Evolutionary conservation across 2,797 vertebrate species (phyloP).

Genomic region (Etheostoma perlongum): DNA sequence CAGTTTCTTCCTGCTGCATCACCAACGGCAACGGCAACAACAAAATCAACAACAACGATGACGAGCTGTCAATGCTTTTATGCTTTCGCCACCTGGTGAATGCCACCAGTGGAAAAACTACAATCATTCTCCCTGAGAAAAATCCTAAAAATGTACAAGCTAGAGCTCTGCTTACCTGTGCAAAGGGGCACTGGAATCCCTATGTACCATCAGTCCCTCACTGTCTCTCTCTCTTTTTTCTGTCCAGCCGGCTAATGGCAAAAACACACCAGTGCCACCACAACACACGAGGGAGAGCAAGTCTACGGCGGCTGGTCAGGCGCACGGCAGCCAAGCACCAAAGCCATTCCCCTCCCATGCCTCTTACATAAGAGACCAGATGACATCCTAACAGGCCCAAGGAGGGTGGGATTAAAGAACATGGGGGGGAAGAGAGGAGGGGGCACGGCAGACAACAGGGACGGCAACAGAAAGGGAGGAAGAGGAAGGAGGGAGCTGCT

Average conservation of each 20-base stretch:
- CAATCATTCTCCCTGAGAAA: too few relatives aligned
- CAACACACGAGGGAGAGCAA: conserved; percentile 39
- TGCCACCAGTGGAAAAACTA: conserved; percentile 13
- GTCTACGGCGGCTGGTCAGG: conserved; percentile 49
- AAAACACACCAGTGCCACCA: conserved; percentile 42
- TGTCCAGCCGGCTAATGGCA: conserved; percentile 27
- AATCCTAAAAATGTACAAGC: neutral
- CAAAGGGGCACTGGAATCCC: conserved; percentile 62
- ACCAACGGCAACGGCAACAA: conserved; percentile 10
- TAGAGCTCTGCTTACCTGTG: conserved; percentile 53
- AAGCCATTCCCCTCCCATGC: conserved; percentile 59
- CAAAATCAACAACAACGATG: neutral
- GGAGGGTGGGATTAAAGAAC: conserved; percentile 72
- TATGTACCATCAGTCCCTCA: conserved; percentile 63
- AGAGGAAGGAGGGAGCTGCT: conserved; percentile 46
- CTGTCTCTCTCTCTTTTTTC: conserved; percentile 8
- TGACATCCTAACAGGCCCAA: conserved; percentile 69
- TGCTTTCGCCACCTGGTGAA: conserved; percentile 9
- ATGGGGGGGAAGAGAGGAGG: conserved; percentile 45
- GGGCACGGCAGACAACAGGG: conserved; percentile 26
- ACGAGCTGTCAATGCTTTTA: neutral
- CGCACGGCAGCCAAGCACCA: conserved; percentile 55
- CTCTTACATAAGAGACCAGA: conserved; percentile 82
- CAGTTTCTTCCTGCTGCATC: conserved; percentile 16
- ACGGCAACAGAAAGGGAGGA: conserved; percentile 60